A percentile compares a stretch with the other conserved stretches of the same genome.
Conservation (phyloP, 2,113 vertebrate genomes). For the Natator depressus region DNA sequence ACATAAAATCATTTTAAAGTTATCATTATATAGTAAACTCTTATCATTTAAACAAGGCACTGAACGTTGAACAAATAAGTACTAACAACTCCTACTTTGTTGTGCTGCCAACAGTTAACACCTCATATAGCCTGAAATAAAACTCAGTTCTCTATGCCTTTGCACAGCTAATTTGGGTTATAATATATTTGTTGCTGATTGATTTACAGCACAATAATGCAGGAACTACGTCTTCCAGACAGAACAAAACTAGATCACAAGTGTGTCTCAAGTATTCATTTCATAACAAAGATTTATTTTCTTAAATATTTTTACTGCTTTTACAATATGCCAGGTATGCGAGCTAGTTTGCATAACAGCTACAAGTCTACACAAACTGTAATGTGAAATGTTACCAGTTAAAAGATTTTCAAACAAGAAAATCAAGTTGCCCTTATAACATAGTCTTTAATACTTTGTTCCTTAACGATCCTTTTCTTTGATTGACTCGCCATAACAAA, state of each 20-base stretch:
- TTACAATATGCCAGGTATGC: neutral
- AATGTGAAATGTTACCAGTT: neutral
- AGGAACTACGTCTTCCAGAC: neutral
- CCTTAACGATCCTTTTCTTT: neutral
- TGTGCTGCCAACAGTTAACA: neutral
- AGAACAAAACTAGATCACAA: neutral
- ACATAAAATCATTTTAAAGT: neutral
- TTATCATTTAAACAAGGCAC: conserved; percentile 13
- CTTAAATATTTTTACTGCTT: neutral
- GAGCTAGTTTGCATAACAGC: neutral
- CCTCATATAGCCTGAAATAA: neutral
- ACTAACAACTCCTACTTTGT: neutral
- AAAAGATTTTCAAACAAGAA: neutral
- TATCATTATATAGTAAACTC: neutral
- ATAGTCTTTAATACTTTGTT: neutral
- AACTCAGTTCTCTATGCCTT: neutral
- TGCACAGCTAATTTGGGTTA: neutral
- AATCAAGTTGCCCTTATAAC: neutral
- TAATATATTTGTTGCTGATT: rapidly evolving
- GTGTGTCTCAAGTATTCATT: neutral
- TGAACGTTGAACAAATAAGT: neutral
- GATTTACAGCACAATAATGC: neutral
- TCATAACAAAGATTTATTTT: neutral
- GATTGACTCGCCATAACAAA: neutral
- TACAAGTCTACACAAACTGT: neutral